phyloP scores from a whole-genome alignment of 1,140 invertebrate species.

The Drosophila sulfurigaster region DNA sequence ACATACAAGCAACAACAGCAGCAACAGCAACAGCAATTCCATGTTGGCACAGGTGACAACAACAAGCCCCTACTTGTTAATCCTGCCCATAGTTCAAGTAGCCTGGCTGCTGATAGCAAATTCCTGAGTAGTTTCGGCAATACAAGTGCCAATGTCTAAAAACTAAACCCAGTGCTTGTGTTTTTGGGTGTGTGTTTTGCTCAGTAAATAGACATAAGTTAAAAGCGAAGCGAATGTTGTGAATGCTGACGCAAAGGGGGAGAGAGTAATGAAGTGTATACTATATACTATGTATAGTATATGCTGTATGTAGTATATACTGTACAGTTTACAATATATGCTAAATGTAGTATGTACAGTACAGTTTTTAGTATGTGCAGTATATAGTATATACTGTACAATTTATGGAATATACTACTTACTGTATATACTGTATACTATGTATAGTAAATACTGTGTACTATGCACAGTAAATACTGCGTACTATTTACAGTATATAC shows the following conservation, averaged over 20 bases:
- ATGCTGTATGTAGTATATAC: too few species aligned
- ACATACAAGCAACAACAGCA: constrained; percentile 71
- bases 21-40: constrained; percentile 68
- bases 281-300: too few species aligned
- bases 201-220: constrained; percentile 51
- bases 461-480: too few species aligned
- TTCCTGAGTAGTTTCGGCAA: constrained; percentile 80
- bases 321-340: too few species aligned
- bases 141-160: constrained; percentile 73
- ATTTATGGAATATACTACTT: too few species aligned
- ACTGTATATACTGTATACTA: too few species aligned
- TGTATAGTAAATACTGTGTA: too few species aligned
- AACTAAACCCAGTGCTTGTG: neutral
- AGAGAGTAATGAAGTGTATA: too few species aligned
- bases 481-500: too few species aligned
- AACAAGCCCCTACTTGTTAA: constrained; percentile 58
- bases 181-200: constrained; percentile 47
- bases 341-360: too few species aligned
- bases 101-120: constrained; percentile 71
- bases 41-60: constrained; percentile 69
- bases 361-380: too few species aligned
- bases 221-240: neutral
- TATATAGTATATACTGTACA: too few species aligned
- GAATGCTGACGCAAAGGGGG: neutral
- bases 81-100: constrained; percentile 66